Evolutionary conservation across 2,113 vertebrate species (phyloP).

Genomic region (Cacatua alba): DNA sequence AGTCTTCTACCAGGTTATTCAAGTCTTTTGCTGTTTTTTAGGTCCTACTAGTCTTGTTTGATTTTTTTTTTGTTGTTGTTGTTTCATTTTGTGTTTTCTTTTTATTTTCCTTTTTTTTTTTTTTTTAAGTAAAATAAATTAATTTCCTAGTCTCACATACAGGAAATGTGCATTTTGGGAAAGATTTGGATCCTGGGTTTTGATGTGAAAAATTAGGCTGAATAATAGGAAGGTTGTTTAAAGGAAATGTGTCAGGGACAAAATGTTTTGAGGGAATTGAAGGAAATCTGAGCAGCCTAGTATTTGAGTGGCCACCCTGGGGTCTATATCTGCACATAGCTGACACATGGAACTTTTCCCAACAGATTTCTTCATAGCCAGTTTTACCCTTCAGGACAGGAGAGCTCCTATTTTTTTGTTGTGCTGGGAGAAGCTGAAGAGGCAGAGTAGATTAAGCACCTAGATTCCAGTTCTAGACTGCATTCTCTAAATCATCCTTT

Average conservation of each 20-base stretch:
- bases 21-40: neutral
- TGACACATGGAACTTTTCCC: neutral
- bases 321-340: accelerated
- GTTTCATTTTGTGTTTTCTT: too few species aligned
- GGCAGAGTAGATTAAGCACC: neutral
- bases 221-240: neutral
- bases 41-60: neutral
- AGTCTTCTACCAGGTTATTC: neutral
- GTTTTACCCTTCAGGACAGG: neutral
- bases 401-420: neutral
- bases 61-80: neutral
- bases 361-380: neutral
- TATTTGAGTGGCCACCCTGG: neutral
- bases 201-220: neutral
- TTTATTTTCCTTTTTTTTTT: too few species aligned
- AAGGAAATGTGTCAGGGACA: neutral
- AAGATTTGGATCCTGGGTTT: neutral
- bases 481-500: neutral
- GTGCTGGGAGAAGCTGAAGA: neutral
- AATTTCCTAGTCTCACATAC: neutral
- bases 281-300: neutral
- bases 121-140: neutral
- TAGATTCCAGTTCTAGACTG: neutral
- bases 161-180: neutral
- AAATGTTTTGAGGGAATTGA: neutral